Percentiles rank a stretch among this genome's conserved stretches.
Evolutionary conservation across 92 coral and sea anemone species (phyloP).

Genomic region (Palythoa grandiflora): DNA sequence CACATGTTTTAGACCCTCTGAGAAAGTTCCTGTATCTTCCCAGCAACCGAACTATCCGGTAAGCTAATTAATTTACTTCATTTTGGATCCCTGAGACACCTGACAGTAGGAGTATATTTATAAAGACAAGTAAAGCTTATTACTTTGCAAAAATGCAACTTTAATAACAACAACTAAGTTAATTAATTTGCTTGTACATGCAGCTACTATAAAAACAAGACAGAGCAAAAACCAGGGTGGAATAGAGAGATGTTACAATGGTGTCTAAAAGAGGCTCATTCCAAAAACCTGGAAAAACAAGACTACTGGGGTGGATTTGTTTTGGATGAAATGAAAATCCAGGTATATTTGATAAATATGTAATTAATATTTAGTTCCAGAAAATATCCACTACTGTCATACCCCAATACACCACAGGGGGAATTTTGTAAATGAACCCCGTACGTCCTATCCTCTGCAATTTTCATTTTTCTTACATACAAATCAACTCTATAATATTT

Average conservation of each 20-base stretch:
- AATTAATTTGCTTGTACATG: background rate
- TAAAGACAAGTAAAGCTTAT: slow-evolving; percentile 1
- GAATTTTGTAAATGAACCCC: background rate
- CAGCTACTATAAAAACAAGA: slow-evolving; percentile 16
- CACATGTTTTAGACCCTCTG: too few species aligned
- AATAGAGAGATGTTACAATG: background rate
- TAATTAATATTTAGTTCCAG: too few species aligned
- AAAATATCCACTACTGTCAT: too few species aligned
- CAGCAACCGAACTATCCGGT: slow-evolving; percentile 48
- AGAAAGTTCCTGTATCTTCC: too few species aligned
- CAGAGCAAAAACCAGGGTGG: slow-evolving; percentile 2
- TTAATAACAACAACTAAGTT: background rate
- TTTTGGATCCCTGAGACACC: too few species aligned
- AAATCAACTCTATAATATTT: too few species aligned
- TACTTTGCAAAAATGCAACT: slow-evolving; percentile 3
- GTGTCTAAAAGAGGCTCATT: background rate
- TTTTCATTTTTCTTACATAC: too few species aligned
- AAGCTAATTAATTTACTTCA: background rate
- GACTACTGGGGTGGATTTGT: background rate
- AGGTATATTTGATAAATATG: background rate
- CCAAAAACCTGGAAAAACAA: background rate
- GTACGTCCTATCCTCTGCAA: too few species aligned
- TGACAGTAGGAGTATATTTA: background rate
- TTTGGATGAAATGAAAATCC: background rate
- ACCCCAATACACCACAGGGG: background rate